Conservation (phyloP, 2,113 vertebrate genomes). For the Gorsachius goisagi region DNA sequence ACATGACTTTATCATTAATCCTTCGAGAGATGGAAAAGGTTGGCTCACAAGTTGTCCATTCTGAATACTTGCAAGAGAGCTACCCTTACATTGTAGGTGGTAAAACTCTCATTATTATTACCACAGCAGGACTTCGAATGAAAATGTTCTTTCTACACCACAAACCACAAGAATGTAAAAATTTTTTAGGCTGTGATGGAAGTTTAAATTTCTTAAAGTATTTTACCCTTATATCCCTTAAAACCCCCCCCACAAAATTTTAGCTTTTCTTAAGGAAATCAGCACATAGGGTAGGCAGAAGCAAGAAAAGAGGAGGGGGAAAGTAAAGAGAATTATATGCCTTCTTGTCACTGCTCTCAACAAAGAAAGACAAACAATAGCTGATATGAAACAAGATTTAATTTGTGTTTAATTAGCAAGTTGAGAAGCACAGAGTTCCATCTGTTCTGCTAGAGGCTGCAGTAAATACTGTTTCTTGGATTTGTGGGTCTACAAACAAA, state of each 20-base stretch:
- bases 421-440: background rate
- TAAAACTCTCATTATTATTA: background rate
- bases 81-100: background rate
- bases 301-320: background rate
- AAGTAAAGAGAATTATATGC: background rate
- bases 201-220: background rate
- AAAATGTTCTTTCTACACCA: background rate
- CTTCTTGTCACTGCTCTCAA: background rate
- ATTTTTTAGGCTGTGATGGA: background rate
- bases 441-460: background rate
- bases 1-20: background rate
- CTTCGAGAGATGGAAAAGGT: background rate
- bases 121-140: background rate
- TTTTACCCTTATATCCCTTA: background rate
- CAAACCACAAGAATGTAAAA: background rate
- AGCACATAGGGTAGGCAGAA: background rate
- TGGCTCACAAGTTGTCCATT: background rate
- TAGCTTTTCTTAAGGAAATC: background rate
- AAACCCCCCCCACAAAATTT: background rate
- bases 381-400: background rate
- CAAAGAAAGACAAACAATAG: background rate
- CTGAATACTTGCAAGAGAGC: background rate
- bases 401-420: constrained; percentile 5
- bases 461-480: background rate
- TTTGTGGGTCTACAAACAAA: background rate